phyloP scores from a whole-genome alignment of 2,113 vertebrate species.

The Castor canadensis region DNA sequence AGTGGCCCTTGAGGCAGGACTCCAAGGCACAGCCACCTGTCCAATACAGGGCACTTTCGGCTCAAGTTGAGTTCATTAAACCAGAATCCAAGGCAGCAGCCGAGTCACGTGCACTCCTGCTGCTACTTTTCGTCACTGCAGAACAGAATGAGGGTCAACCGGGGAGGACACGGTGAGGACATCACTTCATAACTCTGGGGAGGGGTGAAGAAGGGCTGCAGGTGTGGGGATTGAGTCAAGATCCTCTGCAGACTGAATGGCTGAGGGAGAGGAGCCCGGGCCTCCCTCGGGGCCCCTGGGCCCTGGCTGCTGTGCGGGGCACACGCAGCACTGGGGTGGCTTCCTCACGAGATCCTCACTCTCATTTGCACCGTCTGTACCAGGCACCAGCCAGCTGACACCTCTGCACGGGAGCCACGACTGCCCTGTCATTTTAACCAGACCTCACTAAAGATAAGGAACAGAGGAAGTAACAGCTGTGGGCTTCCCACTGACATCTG shows the following conservation, averaged over 20 bases:
- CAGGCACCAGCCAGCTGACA: neutral
- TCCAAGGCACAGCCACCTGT: neutral
- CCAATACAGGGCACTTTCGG: neutral
- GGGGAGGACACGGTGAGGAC: neutral
- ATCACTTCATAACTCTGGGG: neutral
- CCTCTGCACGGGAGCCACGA: neutral
- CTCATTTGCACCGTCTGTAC: neutral
- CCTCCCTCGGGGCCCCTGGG: neutral
- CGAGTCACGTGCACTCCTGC: neutral
- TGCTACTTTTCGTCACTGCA: neutral
- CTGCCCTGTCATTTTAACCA: neutral
- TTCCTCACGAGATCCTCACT: neutral
- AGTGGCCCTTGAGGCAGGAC: neutral
- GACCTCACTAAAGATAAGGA: neutral
- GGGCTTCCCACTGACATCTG: neutral
- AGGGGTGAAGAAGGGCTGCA: too few species aligned
- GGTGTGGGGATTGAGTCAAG: too few species aligned
- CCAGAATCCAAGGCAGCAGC: neutral
- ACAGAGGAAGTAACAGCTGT: neutral
- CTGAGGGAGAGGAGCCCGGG: too few species aligned
- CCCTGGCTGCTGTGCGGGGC: neutral
- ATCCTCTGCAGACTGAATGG: too few species aligned
- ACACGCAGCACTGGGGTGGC: neutral
- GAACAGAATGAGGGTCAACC: neutral
- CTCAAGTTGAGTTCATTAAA: neutral